A percentile compares a stretch with the other conserved stretches of the same genome.
These are phyloP conservation scores for Lymantria monacha DNA, from an alignment of 2,888 invertebrate genomes.

Conservation along the genomic window DNA sequence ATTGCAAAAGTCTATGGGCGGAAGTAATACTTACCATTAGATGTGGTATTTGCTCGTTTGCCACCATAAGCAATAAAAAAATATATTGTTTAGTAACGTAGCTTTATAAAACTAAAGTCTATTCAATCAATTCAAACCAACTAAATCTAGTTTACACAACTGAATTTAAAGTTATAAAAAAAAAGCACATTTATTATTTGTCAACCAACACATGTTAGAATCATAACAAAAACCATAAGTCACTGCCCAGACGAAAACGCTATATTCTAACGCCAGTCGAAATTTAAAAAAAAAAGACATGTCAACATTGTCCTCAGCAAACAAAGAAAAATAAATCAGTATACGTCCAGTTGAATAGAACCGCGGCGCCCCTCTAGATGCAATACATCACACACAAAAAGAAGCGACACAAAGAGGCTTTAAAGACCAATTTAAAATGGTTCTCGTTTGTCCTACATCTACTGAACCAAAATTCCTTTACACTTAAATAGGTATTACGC, in stretches of 20 bases:
- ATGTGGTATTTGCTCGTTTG: too few species aligned
- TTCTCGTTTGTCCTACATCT: constrained; percentile 53
- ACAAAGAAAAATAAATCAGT: constrained; percentile 80
- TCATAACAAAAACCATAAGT: constrained; percentile 38
- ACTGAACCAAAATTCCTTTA: constrained; percentile 50
- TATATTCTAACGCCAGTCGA: constrained; percentile 31
- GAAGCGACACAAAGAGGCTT: constrained; percentile 60
- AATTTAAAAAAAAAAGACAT: constrained; percentile 57
- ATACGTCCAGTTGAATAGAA: constrained; percentile 40
- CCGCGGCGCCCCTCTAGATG: constrained; percentile 42
- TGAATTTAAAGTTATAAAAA: not conserved
- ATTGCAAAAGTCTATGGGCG: too few species aligned
- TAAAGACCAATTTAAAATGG: constrained; percentile 45
- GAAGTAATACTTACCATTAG: too few species aligned
- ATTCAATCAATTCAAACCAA: not conserved
- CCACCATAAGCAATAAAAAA: too few species aligned
- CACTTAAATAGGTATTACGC: constrained; percentile 36
- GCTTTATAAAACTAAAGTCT: too few species aligned
- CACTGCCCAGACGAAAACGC: constrained; percentile 39
- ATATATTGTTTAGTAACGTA: not conserved
- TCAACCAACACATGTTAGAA: constrained; percentile 32
- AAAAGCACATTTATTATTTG: constrained; percentile 21
- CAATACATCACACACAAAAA: constrained; percentile 37
- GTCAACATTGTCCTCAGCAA: constrained; percentile 71
- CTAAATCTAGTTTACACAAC: not conserved